Evolutionary conservation across 2,888 invertebrate genomes (phyloP), one percentile per base, ranked within the genome.

Genomic region (Dryomyza anilis): DNA sequence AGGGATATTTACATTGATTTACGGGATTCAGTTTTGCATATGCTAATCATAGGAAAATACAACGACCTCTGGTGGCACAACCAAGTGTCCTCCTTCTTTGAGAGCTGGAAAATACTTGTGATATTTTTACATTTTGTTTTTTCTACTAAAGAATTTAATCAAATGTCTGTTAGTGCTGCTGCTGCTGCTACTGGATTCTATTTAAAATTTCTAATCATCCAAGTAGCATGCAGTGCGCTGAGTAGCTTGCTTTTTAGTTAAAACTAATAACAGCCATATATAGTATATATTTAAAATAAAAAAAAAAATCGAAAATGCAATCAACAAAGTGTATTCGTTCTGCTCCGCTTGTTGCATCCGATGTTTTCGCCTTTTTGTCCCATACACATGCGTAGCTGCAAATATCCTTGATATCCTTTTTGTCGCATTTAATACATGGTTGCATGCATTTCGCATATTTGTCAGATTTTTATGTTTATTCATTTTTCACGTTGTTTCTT

Each of bases 1-100:
- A 63, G 67, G 69, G 72, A 68, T 71, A 70, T 70, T 71, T 69
- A 69, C 70, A 70, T 70, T 72, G 72, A 72, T 72, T 72, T 72
- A 72, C 72, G 69, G 66, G 69, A 69, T 69, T 65, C 69, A 65
- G 70, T 65, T 69, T 69, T 53, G 71, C 71, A 71, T 71, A 71
- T 71, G 70, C 69, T 70, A 70, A 71, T 70, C 70, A 56, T 65
- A 66, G 66, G 65, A 69, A 68, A 66, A 70, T 66, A 70, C 69
- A 68, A 69, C 71, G 70, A 72, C 70, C 72, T 72, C 69, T 64
- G 7, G 30, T 8, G 33, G 33, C 14, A 39, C 39, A n/a, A n/a
- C n/a, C n/a, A n/a, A n/a, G n/a, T n/a, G n/a, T n/a, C n/a, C n/a
- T n/a, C n/a, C n/a, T n/a, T n/a, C n/a, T n/a, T n/a, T n/a, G n/a